phyloP scores from a whole-genome alignment of 2,113 vertebrate species.

The Callospermophilus lateralis region DNA sequence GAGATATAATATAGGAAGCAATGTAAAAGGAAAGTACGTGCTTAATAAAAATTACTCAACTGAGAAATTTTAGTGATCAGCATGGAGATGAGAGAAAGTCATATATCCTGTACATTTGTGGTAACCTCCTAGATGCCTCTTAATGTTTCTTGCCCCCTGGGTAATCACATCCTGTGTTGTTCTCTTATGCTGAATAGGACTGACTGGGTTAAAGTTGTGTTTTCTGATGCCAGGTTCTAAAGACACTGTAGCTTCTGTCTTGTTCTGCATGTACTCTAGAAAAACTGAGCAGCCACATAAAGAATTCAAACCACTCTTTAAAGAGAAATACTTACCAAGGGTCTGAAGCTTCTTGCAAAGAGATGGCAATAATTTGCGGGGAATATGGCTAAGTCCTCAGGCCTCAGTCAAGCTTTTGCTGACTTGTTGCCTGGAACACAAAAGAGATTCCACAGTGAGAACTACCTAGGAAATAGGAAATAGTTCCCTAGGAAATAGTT shows the following conservation, averaged over 20 bases:
- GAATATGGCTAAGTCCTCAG: background rate
- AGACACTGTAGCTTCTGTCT: background rate
- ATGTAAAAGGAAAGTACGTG: background rate
- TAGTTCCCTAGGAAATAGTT: background rate
- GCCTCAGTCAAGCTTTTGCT: background rate
- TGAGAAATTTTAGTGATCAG: slow-evolving; percentile 2
- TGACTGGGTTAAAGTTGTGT: background rate
- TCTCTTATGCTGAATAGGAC: background rate
- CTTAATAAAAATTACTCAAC: background rate
- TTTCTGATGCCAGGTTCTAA: background rate
- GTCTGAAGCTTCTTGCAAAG: background rate
- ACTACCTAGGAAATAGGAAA: background rate
- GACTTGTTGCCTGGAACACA: background rate
- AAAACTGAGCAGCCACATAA: background rate
- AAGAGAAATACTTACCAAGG: background rate
- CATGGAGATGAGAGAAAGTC: background rate
- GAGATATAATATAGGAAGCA: background rate
- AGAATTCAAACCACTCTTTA: background rate
- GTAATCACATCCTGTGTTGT: background rate
- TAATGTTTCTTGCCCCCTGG: background rate
- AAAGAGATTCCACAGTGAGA: background rate
- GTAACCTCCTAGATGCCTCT: background rate
- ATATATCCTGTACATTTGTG: background rate
- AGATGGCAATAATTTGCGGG: background rate
- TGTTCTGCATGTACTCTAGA: background rate